phyloP scores from a whole-genome alignment of 2,888 invertebrate genomes.

The Tetrapedia diversipes region DNA sequence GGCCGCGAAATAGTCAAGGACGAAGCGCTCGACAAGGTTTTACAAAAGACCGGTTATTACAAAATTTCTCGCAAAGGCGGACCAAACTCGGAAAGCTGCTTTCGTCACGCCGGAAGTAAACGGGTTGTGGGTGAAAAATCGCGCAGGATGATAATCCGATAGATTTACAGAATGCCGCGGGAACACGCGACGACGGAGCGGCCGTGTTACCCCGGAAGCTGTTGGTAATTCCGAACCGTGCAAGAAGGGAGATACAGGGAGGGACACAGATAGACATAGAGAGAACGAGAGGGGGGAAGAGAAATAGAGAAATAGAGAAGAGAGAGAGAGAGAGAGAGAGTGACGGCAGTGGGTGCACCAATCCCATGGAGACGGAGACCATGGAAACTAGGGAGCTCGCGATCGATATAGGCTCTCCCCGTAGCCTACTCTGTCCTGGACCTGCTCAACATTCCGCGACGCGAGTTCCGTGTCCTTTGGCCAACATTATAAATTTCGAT shows the following conservation, averaged over 20 bases:
- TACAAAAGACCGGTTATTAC: too few species aligned
- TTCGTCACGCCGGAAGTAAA: not conserved
- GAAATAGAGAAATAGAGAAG: slow-evolving; percentile 10
- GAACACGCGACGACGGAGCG: slow-evolving; percentile 1
- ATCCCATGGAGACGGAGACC: slow-evolving; percentile 66
- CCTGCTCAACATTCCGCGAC: slow-evolving; percentile 55
- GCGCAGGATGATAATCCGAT: slow-evolving; percentile 28
- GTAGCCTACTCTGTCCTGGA: slow-evolving; percentile 61
- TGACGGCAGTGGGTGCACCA: slow-evolving; percentile 43
- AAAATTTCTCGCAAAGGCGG: not conserved
- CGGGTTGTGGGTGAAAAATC: slow-evolving; percentile 30
- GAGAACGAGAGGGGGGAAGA: not conserved
- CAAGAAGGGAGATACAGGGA: too few species aligned
- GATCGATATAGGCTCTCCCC: slow-evolving; percentile 59
- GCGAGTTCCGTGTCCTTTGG: slow-evolving; percentile 22
- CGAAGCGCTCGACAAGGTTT: too few species aligned
- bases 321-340: slow-evolving; percentile 13
- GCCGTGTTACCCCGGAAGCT: slow-evolving; percentile 51
- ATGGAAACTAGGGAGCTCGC: slow-evolving; percentile 61
- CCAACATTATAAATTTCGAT: slow-evolving; percentile 43
- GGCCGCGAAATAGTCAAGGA: too few species aligned
- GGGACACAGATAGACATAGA: slow-evolving; percentile 17
- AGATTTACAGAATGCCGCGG: slow-evolving; percentile 32
- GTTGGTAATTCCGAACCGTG: slow-evolving; percentile 47
- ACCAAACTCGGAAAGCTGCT: not conserved